These are phyloP conservation scores for Alentia gelatinosa DNA, from an alignment of 2,888 invertebrate genomes.

Conservation along the genomic window DNA sequence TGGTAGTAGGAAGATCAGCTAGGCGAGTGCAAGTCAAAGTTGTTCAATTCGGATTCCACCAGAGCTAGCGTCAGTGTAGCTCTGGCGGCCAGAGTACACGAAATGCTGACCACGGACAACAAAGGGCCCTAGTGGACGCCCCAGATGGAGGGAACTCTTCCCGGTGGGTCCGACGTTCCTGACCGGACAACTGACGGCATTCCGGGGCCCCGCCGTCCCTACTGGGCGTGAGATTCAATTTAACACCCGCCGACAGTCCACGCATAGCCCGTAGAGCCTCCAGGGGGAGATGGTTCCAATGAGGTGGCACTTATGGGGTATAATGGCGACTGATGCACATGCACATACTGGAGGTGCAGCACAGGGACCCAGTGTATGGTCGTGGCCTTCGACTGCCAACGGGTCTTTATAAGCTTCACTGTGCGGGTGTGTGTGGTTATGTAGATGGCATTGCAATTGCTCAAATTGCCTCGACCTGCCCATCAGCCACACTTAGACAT, in stretches of 20 bases:
- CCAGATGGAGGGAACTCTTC: background rate
- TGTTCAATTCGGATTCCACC: too few species aligned
- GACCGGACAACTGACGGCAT: background rate
- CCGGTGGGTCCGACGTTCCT: background rate
- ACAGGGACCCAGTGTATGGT: background rate
- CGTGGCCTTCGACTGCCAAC: background rate
- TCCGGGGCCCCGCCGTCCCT: background rate
- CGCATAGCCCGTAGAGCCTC: background rate
- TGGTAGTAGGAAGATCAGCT: too few species aligned
- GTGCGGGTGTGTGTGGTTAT: constrained; percentile 1
- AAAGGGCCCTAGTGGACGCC: background rate
- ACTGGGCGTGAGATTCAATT: background rate
- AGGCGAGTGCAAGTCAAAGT: too few species aligned
- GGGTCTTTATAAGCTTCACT: background rate
- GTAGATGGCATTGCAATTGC: constrained; percentile 1
- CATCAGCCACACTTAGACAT: background rate
- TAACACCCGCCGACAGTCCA: background rate
- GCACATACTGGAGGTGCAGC: background rate
- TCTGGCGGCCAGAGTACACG: too few species aligned
- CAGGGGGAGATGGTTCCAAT: background rate
- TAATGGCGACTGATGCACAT: background rate
- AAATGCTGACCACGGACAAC: background rate
- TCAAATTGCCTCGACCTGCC: background rate
- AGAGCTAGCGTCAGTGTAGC: too few species aligned
- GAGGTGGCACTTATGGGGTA: background rate